Evolutionary conservation across 1,140 invertebrate species (phyloP), one percentile per base, ranked within the genome.

Genomic region (Apocrypta bakeri): DNA sequence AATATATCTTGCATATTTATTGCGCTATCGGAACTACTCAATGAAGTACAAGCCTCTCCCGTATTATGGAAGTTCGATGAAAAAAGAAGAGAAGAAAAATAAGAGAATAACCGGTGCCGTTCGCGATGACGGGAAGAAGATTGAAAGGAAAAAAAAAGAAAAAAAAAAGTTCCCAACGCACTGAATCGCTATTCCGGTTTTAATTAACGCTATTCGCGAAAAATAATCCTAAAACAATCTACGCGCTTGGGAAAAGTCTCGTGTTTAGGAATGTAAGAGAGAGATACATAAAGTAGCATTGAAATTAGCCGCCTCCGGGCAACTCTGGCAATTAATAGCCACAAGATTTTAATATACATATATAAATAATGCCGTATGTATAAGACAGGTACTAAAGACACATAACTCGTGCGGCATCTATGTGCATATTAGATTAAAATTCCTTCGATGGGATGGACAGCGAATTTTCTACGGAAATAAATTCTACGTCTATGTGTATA

Each of bases 61-160:
- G n/a, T n/a, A 37, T 37, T 21, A 6, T 56, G 17, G 6, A 56
- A 56, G 17, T 21, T n/a, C 17, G 48, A n/a, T 21, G 21, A 21
- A 56, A 56, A 56, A n/a, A 37, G 9, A 37, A 37, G 9, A 37
- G 3, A 37, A 37, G 9, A 37, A 37, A 37, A 37, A 37, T 9
- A n/a, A 56, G 14, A 56, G n/a, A 56, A 56, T 4, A 21, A n/a
- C 48, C n/a, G 48, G 48, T 21, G 48, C 21, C 48, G 48, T n/a
- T 6, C 3, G 48, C 48, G 48, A 56, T 56, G 48, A 37, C 17
- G 17, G 48, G n/a, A 66, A 66, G 12, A 1, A 66, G 63, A 66
- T 66, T n/a, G n/a, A n/a, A n/a, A n/a, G n/a, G n/a, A n/a, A 66
- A 66, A 66, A 66, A 25, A 63, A 66, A 27, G n/a, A 9, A 66